Percentiles rank a stretch among this genome's conserved stretches.
Evolutionary conservation across 92 coral and sea anemone species (phyloP).

Genomic region (Zoanthus solanderi): DNA sequence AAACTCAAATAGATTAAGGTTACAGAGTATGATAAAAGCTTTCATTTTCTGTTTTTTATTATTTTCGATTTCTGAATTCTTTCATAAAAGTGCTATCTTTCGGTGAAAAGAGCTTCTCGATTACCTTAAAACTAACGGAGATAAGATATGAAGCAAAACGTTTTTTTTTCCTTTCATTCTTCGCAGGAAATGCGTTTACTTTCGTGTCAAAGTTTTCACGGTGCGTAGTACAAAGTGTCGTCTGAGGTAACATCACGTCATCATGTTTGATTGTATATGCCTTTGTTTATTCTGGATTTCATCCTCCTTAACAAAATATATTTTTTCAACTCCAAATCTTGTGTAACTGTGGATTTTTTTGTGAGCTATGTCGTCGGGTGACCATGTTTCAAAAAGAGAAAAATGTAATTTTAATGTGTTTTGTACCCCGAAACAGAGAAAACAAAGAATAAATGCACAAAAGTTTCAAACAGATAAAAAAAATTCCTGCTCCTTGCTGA

Average conservation of each 20-base stretch:
- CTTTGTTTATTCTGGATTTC: background rate
- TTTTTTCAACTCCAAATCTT: background rate
- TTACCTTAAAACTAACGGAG: background rate
- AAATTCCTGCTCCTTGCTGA: too few relatives aligned
- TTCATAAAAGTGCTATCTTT: too few relatives aligned
- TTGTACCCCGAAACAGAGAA: conserved; percentile 19
- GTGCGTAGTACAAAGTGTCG: conserved; percentile 13
- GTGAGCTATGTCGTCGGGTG: background rate
- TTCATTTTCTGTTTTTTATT: too few relatives aligned
- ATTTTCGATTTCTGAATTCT: too few relatives aligned
- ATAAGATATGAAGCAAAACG: conserved; percentile 6
- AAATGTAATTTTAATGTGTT: conserved; percentile 23
- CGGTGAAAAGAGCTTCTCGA: too few relatives aligned
- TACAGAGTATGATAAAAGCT: too few relatives aligned
- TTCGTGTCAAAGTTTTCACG: background rate
- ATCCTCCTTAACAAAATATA: too few relatives aligned
- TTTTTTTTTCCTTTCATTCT: background rate
- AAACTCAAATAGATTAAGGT: too few relatives aligned
- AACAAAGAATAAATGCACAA: background rate
- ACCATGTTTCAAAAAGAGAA: background rate
- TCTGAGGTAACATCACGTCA: background rate
- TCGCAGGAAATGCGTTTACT: too few relatives aligned
- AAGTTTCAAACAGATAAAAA: conserved; percentile 11
- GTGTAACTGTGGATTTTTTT: background rate
- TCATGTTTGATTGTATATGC: background rate